A percentile compares a stretch with the other conserved stretches of the same genome.
Conservation (phyloP, 1,140 invertebrate species). For the Anastrepha obliqua region DNA sequence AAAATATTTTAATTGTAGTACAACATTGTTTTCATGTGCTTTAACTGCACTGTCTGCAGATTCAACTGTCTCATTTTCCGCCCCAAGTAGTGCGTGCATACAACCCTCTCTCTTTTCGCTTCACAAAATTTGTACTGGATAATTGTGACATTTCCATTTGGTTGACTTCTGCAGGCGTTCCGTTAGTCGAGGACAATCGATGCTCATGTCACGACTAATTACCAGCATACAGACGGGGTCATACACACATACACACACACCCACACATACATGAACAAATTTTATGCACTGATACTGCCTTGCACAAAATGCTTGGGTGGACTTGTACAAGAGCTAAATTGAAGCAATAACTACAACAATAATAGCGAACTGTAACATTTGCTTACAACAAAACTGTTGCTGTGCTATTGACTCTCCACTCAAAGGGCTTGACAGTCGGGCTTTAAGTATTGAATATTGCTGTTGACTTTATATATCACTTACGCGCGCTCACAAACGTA, state of each 20-base stretch:
- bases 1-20: no score
- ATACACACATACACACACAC: no score
- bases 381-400: neutral
- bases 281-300: neutral
- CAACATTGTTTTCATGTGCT: neutral
- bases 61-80: neutral
- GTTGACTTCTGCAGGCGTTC: slow-evolving; percentile 37
- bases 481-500: neutral
- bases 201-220: slow-evolving; percentile 53
- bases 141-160: slow-evolving; percentile 53
- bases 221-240: neutral
- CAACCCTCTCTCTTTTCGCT: neutral
- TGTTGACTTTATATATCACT: slow-evolving; percentile 25
- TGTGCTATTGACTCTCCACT: slow-evolving; percentile 21
- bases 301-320: slow-evolving; percentile 37
- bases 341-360: slow-evolving; percentile 28
- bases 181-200: slow-evolving; percentile 37
- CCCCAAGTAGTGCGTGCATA: neutral
- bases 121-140: slow-evolving; percentile 45
- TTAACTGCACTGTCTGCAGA: neutral
- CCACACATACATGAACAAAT: neutral
- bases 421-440: neutral
- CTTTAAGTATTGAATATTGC: slow-evolving; percentile 19
- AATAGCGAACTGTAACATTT: neutral
- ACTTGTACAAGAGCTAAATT: slow-evolving; percentile 10